phyloP scores from a whole-genome alignment of 1,140 invertebrate species.

The Hylaeus anthracinus region DNA sequence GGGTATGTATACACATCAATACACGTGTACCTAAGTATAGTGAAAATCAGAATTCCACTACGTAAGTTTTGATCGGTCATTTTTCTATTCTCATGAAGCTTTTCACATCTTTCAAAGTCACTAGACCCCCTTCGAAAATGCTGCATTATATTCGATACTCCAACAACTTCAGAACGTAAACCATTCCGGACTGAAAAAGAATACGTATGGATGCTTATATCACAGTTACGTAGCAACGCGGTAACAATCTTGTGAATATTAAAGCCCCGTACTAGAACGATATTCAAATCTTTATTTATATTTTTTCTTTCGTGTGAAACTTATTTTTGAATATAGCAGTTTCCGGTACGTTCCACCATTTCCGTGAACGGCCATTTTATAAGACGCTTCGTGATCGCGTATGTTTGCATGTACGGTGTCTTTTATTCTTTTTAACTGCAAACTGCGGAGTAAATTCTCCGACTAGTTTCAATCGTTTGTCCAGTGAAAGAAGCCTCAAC shows the following conservation, averaged over 20 bases:
- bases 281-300: background rate
- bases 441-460: conserved; percentile 7
- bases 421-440: conserved; percentile 35
- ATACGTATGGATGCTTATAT: background rate
- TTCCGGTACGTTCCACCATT: conserved; percentile 47
- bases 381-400: conserved; percentile 61
- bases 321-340: conserved; percentile 39
- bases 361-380: conserved; percentile 62
- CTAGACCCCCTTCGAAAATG: background rate
- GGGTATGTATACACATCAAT: too few relatives aligned
- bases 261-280: background rate
- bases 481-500: conserved; percentile 1
- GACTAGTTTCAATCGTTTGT: conserved; percentile 5
- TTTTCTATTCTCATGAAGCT: background rate
- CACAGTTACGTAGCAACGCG: background rate
- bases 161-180: background rate
- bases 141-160: background rate
- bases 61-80: background rate
- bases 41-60: too few relatives aligned
- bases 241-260: background rate
- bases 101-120: background rate
- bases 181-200: too few relatives aligned
- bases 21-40: background rate
- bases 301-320: conserved; percentile 5
- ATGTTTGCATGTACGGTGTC: conserved; percentile 43